A percentile compares a stretch with the other conserved stretches of the same genome.
Conservation (phyloP, 2,113 vertebrate species). For the Urocitellus parryii region DNA sequence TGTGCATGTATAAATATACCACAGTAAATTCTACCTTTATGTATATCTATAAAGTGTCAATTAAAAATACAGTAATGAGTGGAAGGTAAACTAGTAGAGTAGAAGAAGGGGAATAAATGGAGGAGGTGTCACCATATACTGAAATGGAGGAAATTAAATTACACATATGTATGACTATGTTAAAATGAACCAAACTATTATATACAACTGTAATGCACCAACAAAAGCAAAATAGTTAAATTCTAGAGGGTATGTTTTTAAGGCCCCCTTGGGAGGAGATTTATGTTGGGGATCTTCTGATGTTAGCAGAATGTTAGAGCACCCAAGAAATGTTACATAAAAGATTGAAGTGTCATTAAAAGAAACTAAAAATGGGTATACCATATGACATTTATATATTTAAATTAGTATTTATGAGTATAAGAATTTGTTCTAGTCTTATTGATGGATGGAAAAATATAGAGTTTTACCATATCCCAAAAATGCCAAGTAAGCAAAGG, state of each 20-base stretch:
- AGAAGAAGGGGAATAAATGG: too few species aligned
- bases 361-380: neutral
- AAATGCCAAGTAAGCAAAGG: neutral
- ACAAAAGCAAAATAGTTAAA: too few species aligned
- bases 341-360: neutral
- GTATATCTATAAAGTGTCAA: too few species aligned
- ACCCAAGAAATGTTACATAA: neutral
- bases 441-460: neutral
- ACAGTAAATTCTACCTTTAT: too few species aligned
- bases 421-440: neutral
- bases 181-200: too few species aligned
- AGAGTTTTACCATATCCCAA: neutral
- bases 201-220: too few species aligned
- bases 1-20: too few species aligned
- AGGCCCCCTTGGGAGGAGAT: neutral
- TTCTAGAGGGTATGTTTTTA: neutral
- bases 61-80: too few species aligned
- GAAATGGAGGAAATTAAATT: too few species aligned
- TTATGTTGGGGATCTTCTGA: neutral
- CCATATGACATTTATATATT: neutral
- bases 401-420: slow-evolving; percentile 1
- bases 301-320: neutral
- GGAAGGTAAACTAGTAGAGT: too few species aligned
- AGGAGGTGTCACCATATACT: too few species aligned
- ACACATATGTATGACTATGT: too few species aligned